Base-by-base conservation (phyloP, 2,113 vertebrate genomes). In the Rhabdomys dilectus region DNA sequence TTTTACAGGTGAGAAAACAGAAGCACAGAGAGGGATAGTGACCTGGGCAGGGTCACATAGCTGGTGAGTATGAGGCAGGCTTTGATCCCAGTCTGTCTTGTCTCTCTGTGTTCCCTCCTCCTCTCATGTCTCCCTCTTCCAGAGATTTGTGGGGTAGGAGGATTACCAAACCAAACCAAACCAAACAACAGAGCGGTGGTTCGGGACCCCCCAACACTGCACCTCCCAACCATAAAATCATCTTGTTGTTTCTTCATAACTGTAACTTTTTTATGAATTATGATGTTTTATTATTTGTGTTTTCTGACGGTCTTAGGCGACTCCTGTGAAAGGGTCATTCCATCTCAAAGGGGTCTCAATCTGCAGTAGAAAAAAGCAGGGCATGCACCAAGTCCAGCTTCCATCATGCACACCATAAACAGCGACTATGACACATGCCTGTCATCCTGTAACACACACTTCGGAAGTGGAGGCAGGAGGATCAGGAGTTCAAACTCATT, bases 1-100 rank as follows among this genome's bases (percentile, higher is more conserved):
- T 66, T 84, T 70, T 39, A 53, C 76, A 73, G 72, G 45, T 7
- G 11, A 77, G 56, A 21, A 89, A 73, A 60, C n/a, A 68, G 15
- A 89, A 66, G 56, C 53, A 62, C 56, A 94, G 92, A 87, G n/a
- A 91, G 17, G 60, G 82, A n/a, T 6, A 66, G 82, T 76, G 70
- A 66, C 70, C 70, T 56, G n/a, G 45, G 51, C 22, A 94, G 42
- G 31, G 80, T 45, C 94, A 88, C 90, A 90, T 73, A 85, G 78
- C 75, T 56, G n/a, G 12, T 21, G n/a, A 64, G 78, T 24, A 34
- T 19, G n/a, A 93, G 62, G 58, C 31, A 64, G 80, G 13, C 21
- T 72, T 34, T 81, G 66, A 56, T 39, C 10, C 31, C 36, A 39
- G 22, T 16, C 21, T 10, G 39, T 36, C 60, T 10, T 42, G 31